Percentiles rank a stretch among this genome's conserved stretches.
phyloP scores from a whole-genome alignment of 64 coral and sea anemone species.

The Pachyseris speciosa region DNA sequence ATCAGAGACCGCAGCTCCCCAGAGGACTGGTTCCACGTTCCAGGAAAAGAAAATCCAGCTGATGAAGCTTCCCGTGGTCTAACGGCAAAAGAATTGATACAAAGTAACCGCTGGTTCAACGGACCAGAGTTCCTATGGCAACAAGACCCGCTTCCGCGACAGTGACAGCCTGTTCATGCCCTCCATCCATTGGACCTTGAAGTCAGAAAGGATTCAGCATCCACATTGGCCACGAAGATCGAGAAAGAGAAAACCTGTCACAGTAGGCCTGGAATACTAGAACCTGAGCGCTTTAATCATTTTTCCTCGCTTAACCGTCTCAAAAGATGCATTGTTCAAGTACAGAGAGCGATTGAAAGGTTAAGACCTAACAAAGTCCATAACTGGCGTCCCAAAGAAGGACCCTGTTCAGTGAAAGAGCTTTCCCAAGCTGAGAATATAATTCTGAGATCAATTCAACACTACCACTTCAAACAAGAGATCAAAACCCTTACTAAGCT shows the following conservation, averaged over 20 bases:
- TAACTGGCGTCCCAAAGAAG: slow-evolving; percentile 72
- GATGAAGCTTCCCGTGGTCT: slow-evolving; percentile 44
- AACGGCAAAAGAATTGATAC: neutral
- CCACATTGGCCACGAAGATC: neutral
- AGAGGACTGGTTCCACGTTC: slow-evolving; percentile 2
- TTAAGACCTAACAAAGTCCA: slow-evolving; percentile 51
- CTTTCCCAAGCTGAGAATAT: slow-evolving; percentile 7
- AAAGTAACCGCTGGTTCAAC: slow-evolving; percentile 40
- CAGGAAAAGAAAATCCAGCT: slow-evolving; percentile 59
- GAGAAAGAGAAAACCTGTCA: neutral
- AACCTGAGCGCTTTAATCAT: slow-evolving; percentile 30
- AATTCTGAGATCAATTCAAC: slow-evolving; percentile 32
- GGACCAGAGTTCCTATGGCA: slow-evolving; percentile 47
- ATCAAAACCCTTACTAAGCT: too few relatives aligned
- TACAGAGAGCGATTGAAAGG: slow-evolving; percentile 74
- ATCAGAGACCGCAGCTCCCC: slow-evolving; percentile 35
- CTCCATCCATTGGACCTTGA: neutral
- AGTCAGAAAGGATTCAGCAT: slow-evolving; percentile 25
- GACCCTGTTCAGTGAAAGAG: slow-evolving; percentile 48
- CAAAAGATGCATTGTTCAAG: slow-evolving; percentile 5
- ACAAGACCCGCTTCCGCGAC: neutral
- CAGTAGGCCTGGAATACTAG: neutral
- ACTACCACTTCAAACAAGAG: neutral
- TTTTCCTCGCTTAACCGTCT: slow-evolving; percentile 68
- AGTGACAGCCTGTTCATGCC: neutral